phyloP scores from a whole-genome alignment of 2,113 vertebrate species.

The Dasyprocta punctata region DNA sequence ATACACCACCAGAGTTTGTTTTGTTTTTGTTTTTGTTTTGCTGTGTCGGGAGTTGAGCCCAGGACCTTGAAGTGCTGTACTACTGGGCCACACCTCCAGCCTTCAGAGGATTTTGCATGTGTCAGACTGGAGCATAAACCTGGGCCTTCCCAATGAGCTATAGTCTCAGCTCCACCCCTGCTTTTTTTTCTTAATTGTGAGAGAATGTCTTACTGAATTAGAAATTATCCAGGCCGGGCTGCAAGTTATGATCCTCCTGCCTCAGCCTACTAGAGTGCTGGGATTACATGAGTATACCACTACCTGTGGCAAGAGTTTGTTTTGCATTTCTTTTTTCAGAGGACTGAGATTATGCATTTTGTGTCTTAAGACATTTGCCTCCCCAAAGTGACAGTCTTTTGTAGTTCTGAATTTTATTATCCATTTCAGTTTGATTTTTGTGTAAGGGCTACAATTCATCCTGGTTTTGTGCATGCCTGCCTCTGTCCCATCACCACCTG shows the following conservation, averaged over 20 bases:
- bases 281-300: neutral
- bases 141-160: neutral
- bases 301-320: neutral
- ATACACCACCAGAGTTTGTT: neutral
- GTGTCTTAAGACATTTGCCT: neutral
- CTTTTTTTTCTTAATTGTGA: neutral
- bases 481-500: rapidly evolving
- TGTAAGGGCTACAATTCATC: neutral
- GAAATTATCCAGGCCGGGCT: neutral
- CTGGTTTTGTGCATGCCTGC: rapidly evolving
- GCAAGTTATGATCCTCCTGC: neutral
- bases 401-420: neutral
- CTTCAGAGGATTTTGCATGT: neutral
- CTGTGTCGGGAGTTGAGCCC: neutral
- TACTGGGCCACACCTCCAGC: neutral
- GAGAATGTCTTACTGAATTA: neutral
- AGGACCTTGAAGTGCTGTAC: neutral
- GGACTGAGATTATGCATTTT: neutral
- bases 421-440: neutral
- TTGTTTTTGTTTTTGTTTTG: neutral
- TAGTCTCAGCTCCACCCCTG: neutral
- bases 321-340: neutral
- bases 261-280: neutral
- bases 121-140: neutral
- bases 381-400: neutral